These are phyloP conservation scores for Anthoptus insignis DNA, from an alignment of 2,888 invertebrate genomes.

Conservation along the genomic window DNA sequence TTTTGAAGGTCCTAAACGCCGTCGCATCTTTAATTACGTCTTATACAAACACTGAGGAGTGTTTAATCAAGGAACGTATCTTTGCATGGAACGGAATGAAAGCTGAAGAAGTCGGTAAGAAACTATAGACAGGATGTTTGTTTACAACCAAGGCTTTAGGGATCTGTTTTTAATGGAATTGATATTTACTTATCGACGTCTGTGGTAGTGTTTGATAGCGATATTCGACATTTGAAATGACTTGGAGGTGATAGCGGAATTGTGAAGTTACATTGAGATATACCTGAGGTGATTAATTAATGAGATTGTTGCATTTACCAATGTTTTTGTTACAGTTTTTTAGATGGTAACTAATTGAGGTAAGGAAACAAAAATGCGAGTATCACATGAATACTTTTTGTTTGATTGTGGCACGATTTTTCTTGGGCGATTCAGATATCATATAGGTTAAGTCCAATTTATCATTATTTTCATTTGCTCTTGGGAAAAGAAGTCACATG, in stretches of 20 bases:
- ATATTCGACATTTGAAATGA: slow-evolving; percentile 25
- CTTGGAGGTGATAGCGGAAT: neutral
- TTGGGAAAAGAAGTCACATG: no score
- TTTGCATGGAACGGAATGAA: slow-evolving; percentile 78
- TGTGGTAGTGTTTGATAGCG: slow-evolving; percentile 13
- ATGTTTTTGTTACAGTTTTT: no score
- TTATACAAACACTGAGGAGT: slow-evolving; percentile 73
- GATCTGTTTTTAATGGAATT: slow-evolving; percentile 49
- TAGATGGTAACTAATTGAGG: no score
- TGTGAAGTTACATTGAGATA: no score
- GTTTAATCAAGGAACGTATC: slow-evolving; percentile 79
- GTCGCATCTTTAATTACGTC: slow-evolving; percentile 80
- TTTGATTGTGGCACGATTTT: no score
- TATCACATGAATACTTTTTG: no score
- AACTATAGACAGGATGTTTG: slow-evolving; percentile 74
- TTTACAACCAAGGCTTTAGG: slow-evolving; percentile 55
- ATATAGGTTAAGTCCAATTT: no score
- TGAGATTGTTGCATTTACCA: no score
- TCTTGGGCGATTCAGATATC: no score
- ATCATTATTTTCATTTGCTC: no score
- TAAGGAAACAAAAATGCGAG: no score
- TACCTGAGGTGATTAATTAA: no score
- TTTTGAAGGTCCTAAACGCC: slow-evolving; percentile 72
- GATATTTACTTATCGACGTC: slow-evolving; percentile 22
- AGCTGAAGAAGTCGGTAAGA: slow-evolving; percentile 80